Percentiles rank a stretch among this genome's conserved stretches.
Conservation (phyloP, 2,888 invertebrate species). For the Copidosoma aretas region DNA sequence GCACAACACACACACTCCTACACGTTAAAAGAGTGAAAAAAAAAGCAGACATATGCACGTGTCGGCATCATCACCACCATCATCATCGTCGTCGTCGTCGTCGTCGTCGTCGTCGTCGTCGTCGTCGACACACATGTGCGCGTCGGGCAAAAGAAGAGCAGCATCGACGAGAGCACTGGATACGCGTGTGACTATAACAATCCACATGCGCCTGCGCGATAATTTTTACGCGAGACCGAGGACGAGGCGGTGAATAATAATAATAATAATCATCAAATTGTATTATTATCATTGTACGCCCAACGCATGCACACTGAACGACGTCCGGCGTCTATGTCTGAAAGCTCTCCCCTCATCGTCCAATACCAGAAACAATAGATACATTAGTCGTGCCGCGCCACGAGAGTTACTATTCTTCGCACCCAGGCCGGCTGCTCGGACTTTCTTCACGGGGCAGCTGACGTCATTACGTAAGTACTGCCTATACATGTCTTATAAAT, state of each 20-base stretch:
- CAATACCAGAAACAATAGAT: too few relatives aligned
- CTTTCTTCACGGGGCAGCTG: conserved; percentile 35
- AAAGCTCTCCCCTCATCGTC: too few relatives aligned
- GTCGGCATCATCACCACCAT: neutral
- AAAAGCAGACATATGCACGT: too few relatives aligned
- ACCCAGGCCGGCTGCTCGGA: conserved; percentile 24
- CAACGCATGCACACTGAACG: too few relatives aligned
- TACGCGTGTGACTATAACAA: conserved; percentile 23
- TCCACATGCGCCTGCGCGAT: conserved; percentile 12
- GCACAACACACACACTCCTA: too few relatives aligned
- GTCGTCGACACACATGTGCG: conserved; percentile 6
- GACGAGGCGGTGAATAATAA: conserved; percentile 20
- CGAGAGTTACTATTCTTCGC: conserved; percentile 21
- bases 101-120: neutral
- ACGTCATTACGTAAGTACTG: conserved; percentile 42
- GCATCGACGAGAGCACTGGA: neutral
- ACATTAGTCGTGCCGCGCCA: too few relatives aligned
- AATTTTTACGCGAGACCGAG: conserved; percentile 14
- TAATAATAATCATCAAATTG: too few relatives aligned
- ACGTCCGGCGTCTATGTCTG: too few relatives aligned
- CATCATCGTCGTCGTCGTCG: neutral
- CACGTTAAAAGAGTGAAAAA: too few relatives aligned
- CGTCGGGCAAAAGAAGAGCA: neutral
- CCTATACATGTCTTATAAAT: neutral
- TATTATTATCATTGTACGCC: too few relatives aligned